phyloP scores from a whole-genome alignment of 2,888 invertebrate species.

The Anticlea derivata region DNA sequence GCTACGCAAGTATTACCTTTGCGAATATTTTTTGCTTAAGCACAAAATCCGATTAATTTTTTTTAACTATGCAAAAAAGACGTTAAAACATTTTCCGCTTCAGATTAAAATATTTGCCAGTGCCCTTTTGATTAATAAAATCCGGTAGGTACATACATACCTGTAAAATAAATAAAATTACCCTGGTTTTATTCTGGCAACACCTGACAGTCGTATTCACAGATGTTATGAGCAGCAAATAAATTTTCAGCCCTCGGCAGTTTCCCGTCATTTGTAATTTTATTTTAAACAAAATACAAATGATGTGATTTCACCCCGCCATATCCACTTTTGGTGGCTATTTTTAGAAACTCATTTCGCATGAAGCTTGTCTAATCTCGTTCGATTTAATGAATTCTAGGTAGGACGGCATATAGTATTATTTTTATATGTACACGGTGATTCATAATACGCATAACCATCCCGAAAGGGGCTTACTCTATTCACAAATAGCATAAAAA shows the following conservation, averaged over 20 bases:
- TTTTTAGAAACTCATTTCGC: conserved; percentile 3
- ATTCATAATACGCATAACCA: no score
- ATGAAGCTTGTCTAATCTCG: background rate
- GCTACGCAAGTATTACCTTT: no score
- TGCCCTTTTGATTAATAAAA: background rate
- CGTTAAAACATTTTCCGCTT: no score
- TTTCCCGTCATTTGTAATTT: conserved; percentile 4
- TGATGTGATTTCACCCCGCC: conserved; percentile 5
- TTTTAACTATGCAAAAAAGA: no score
- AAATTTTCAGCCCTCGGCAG: conserved; percentile 14
- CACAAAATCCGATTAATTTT: no score
- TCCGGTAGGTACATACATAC: background rate
- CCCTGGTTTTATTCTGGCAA: conserved; percentile 22
- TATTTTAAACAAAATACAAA: conserved; percentile 12
- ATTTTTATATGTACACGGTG: no score
- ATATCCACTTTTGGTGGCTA: conserved; percentile 2
- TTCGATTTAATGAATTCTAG: no score
- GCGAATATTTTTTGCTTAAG: no score
- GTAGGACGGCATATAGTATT: no score
- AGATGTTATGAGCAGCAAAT: conserved; percentile 24
- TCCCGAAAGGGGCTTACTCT: no score
- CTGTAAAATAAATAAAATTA: conserved; percentile 16
- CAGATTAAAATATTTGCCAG: no score
- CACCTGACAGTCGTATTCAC: conserved; percentile 13
- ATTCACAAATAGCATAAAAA: no score